These are phyloP conservation scores for Coilia nasus DNA, from an alignment of 2,797 vertebrate genomes.

Conservation along the genomic window DNA sequence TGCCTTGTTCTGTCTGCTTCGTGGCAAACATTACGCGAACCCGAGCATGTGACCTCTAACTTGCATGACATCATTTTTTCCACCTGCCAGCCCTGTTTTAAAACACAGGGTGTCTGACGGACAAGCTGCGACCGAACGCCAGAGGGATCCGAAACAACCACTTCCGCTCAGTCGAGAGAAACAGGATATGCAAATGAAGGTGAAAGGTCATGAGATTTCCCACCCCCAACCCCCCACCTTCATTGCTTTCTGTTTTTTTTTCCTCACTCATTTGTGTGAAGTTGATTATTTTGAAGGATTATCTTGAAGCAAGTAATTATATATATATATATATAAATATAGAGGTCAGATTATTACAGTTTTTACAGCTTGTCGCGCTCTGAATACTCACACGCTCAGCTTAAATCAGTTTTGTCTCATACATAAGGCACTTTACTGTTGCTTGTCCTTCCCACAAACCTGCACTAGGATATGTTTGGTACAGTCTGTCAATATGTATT, in stretches of 20 bases:
- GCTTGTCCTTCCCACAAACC: too few relatives aligned
- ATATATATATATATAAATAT: too few relatives aligned
- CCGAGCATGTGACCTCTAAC: slow-evolving; percentile 1
- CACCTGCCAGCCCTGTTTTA: slow-evolving; percentile 6
- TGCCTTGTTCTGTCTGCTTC: neutral
- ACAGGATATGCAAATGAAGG: slow-evolving; percentile 20
- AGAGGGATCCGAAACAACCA: neutral
- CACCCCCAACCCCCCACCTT: neutral
- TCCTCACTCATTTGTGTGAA: neutral
- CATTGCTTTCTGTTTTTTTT: neutral
- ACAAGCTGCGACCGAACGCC: neutral
- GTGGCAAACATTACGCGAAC: neutral
- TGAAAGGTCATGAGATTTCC: slow-evolving; percentile 20
- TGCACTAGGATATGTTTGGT: too few relatives aligned
- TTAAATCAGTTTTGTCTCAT: too few relatives aligned
- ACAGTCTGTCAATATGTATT: too few relatives aligned
- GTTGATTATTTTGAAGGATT: too few relatives aligned
- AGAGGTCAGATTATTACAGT: too few relatives aligned
- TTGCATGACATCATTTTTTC: slow-evolving; percentile 8
- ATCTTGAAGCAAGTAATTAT: too few relatives aligned
- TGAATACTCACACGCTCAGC: too few relatives aligned
- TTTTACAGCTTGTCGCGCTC: too few relatives aligned
- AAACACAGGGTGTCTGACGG: neutral
- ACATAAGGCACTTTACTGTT: too few relatives aligned
- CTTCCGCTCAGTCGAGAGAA: slow-evolving; percentile 6